phyloP scores from a whole-genome alignment of 2,888 invertebrate species.

The Drosophila macrothrix region DNA sequence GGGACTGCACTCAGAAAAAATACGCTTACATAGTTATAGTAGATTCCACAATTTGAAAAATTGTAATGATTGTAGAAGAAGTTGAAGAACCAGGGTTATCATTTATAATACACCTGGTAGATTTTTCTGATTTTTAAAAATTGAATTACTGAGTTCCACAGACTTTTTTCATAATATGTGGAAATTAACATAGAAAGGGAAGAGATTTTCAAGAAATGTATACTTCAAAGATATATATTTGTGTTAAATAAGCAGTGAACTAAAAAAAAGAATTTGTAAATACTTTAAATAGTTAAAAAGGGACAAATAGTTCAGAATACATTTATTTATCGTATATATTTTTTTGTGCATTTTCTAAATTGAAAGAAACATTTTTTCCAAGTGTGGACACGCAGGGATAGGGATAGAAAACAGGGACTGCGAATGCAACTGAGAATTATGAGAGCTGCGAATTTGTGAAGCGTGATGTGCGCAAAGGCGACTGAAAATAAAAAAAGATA shows the following conservation, averaged over 20 bases:
- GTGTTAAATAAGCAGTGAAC: neutral
- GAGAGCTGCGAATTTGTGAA: conserved; percentile 80
- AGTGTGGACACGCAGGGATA: conserved; percentile 6
- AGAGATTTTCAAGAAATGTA: neutral
- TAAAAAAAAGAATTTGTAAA: neutral
- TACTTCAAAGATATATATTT: neutral
- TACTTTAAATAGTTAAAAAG: neutral
- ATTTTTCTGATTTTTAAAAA: neutral
- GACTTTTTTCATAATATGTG: neutral
- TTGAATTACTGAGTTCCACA: neutral
- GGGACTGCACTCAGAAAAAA: conserved; percentile 2
- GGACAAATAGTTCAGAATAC: neutral
- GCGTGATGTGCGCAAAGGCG: conserved; percentile 74
- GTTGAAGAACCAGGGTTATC: neutral
- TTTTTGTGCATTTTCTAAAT: neutral
- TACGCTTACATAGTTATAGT: neutral
- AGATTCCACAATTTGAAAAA: neutral
- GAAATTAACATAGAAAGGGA: neutral
- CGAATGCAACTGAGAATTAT: conserved; percentile 65
- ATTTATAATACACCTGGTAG: neutral
- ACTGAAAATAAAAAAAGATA: conserved; percentile 1
- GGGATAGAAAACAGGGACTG: conserved; percentile 16
- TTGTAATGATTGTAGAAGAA: neutral
- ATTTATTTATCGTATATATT: neutral
- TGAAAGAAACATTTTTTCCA: neutral